phyloP scores from a whole-genome alignment of 2,113 vertebrate species.

The Caretta caretta region DNA sequence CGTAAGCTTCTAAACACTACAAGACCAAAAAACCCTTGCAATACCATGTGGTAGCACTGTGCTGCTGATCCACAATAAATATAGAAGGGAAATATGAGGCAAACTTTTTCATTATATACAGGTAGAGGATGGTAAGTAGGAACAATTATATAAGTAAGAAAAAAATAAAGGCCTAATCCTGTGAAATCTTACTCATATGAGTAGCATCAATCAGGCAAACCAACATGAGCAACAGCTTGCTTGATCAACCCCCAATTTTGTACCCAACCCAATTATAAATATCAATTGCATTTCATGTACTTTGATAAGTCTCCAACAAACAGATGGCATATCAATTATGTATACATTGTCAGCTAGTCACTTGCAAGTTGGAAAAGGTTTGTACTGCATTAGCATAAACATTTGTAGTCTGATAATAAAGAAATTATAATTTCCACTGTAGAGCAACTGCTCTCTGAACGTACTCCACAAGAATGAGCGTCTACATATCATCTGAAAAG shows the following conservation, averaged over 20 bases:
- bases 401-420: slow-evolving; percentile 58
- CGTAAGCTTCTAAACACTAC: neutral
- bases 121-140: neutral
- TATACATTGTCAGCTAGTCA: slow-evolving; percentile 45
- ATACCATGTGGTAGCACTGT: neutral
- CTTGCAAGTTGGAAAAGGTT: slow-evolving; percentile 67
- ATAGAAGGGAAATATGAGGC: accelerated
- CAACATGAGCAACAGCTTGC: neutral
- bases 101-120: neutral
- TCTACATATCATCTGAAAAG: slow-evolving; percentile 59
- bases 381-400: slow-evolving; percentile 70
- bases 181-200: neutral
- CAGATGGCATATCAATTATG: slow-evolving; percentile 71
- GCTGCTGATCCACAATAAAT: neutral
- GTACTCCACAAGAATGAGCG: slow-evolving; percentile 44
- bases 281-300: slow-evolving; percentile 47
- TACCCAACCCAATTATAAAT: slow-evolving; percentile 60
- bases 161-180: slow-evolving; percentile 6
- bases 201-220: slow-evolving; percentile 42
- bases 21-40: neutral
- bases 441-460: slow-evolving; percentile 50
- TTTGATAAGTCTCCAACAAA: slow-evolving; percentile 61
- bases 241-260: slow-evolving; percentile 42
- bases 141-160: neutral
- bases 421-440: slow-evolving; percentile 61